Evolutionary conservation across 1,140 invertebrate genomes (phyloP).

Genomic region (Aphidius ervi): DNA sequence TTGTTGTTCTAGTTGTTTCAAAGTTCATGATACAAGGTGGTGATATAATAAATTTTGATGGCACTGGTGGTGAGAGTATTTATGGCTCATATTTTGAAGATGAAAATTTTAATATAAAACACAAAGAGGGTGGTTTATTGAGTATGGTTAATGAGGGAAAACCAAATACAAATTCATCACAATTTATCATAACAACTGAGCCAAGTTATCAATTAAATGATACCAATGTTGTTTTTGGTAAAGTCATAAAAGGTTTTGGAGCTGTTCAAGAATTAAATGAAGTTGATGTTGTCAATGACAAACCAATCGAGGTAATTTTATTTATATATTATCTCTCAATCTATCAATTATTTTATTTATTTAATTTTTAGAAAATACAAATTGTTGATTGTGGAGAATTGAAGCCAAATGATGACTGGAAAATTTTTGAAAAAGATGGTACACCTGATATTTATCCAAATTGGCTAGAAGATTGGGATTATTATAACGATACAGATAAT

Average conservation of each 20-base stretch:
- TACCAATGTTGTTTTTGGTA: slow-evolving; percentile 88
- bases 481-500: slow-evolving; percentile 26
- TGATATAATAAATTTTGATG: slow-evolving; percentile 77
- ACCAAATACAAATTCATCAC: slow-evolving; percentile 84
- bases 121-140: slow-evolving; percentile 69
- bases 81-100: slow-evolving; percentile 86
- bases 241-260: slow-evolving; percentile 67
- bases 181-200: slow-evolving; percentile 90
- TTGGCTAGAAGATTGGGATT: slow-evolving; percentile 71
- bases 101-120: slow-evolving; percentile 72
- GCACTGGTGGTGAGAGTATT: slow-evolving; percentile 88
- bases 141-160: slow-evolving; percentile 88
- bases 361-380: slow-evolving; percentile 54
- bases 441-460: slow-evolving; percentile 66
- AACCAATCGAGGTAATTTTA: slow-evolving; percentile 54
- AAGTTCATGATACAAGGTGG: slow-evolving; percentile 84
- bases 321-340: slow-evolving; percentile 15
- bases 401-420: slow-evolving; percentile 59
- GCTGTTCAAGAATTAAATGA: slow-evolving; percentile 65
- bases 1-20: slow-evolving; percentile 55
- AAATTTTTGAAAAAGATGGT: slow-evolving; percentile 64
- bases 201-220: slow-evolving; percentile 82
- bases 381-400: slow-evolving; percentile 74
- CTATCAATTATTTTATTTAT: slow-evolving; percentile 13
- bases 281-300: slow-evolving; percentile 55